Conservation (phyloP, 2,797 vertebrate genomes). For the Neomorphus geoffroyi region DNA sequence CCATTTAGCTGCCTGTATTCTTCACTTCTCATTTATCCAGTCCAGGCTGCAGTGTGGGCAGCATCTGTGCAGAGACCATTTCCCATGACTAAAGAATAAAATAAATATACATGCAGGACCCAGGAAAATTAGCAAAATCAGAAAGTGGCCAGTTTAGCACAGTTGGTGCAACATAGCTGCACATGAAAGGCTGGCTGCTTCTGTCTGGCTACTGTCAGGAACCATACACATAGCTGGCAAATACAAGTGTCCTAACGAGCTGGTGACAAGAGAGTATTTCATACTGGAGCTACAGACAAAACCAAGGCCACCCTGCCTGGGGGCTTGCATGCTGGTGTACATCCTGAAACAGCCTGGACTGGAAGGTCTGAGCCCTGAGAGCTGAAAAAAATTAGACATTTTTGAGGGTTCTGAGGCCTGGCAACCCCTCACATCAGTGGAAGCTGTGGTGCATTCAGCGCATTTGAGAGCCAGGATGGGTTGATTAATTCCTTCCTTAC, state of each 20-base stretch:
- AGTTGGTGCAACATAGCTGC: background rate
- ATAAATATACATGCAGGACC: background rate
- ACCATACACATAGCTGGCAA: background rate
- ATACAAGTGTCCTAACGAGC: background rate
- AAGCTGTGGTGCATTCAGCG: background rate
- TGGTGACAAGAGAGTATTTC: conserved; percentile 28
- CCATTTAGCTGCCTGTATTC: background rate
- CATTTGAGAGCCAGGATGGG: background rate
- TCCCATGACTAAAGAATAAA: background rate
- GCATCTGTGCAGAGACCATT: background rate
- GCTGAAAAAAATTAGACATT: conserved; percentile 9
- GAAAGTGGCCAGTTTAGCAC: background rate
- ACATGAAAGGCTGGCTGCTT: background rate
- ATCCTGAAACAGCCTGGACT: conserved; percentile 2
- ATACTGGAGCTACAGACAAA: background rate
- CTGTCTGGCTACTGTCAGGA: background rate
- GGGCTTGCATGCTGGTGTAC: background rate
- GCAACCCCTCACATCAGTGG: background rate
- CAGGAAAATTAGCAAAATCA: background rate
- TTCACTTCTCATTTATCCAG: background rate
- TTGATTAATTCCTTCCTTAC: conserved; percentile 10
- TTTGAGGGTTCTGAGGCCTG: conserved; percentile 51
- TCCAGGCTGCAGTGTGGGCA: background rate
- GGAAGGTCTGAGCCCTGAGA: background rate
- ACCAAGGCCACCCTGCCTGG: background rate